These are phyloP conservation scores for Centruroides sculpturatus DNA, from an alignment of 1,140 invertebrate genomes.

Conservation along the genomic window DNA sequence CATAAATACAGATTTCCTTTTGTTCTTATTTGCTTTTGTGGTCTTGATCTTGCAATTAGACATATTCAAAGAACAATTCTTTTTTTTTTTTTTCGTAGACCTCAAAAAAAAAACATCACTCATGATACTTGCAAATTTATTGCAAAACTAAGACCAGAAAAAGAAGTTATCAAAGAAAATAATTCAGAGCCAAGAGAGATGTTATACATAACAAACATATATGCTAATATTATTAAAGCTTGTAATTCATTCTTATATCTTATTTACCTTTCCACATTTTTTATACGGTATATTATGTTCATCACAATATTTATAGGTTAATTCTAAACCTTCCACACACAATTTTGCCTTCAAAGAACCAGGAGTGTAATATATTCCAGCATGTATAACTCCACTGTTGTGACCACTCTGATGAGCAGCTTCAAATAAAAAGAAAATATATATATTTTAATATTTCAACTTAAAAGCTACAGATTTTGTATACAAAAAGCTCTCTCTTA, in stretches of 20 bases:
- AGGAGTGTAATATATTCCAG: constrained; percentile 93
- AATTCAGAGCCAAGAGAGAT: too few relatives aligned
- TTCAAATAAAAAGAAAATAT: constrained; percentile 19
- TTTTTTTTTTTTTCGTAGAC: too few relatives aligned
- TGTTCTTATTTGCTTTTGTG: too few relatives aligned
- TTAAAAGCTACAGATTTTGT: too few relatives aligned
- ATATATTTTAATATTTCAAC: not conserved
- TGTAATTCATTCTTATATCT: not conserved
- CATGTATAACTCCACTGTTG: constrained; percentile 84
- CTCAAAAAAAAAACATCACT: too few relatives aligned
- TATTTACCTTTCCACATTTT: constrained; percentile 70
- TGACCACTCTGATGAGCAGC: constrained; percentile 90
- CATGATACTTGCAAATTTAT: too few relatives aligned
- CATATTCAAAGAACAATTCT: too few relatives aligned
- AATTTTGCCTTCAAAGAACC: constrained; percentile 71
- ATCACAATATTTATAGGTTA: constrained; percentile 80
- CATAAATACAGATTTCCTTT: too few relatives aligned
- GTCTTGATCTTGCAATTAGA: too few relatives aligned
- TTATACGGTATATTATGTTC: constrained; percentile 82
- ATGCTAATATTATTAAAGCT: not conserved
- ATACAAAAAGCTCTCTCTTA: constrained; percentile 11
- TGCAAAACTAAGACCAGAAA: too few relatives aligned
- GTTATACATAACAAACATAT: too few relatives aligned
- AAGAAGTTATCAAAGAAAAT: too few relatives aligned
- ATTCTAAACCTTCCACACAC: constrained; percentile 46